phyloP scores from a whole-genome alignment of 1,140 invertebrate species.

The Subanguina moxae region DNA sequence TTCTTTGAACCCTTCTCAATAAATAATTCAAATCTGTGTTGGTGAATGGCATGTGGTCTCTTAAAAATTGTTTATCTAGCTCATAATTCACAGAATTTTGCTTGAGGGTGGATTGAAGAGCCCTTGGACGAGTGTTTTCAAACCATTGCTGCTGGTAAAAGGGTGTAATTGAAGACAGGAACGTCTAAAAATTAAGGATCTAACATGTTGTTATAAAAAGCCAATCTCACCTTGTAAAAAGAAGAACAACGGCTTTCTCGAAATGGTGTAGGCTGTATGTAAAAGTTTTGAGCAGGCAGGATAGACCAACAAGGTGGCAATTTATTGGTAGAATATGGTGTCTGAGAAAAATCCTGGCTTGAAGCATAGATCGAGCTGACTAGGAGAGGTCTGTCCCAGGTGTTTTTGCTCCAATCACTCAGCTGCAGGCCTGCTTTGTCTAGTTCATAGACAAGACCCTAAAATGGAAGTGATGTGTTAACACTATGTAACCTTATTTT shows the following conservation, averaged over 20 bases:
- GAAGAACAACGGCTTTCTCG: not conserved
- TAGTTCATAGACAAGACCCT: not conserved
- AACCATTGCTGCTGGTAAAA: not conserved
- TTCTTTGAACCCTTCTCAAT: not conserved
- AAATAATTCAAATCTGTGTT: constrained; percentile 1
- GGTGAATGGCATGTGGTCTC: not conserved
- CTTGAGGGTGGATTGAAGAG: not conserved
- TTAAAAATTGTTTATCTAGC: not conserved
- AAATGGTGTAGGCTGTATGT: not conserved
- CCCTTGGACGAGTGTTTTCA: not conserved
- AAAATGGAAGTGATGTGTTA: not conserved
- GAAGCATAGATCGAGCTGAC: not conserved
- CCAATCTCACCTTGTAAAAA: not conserved
- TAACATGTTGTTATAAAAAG: not conserved
- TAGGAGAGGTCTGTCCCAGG: not conserved
- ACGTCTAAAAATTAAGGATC: not conserved
- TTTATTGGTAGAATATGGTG: not conserved
- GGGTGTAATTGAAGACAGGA: not conserved
- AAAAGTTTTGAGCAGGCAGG: not conserved
- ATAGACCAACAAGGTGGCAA: not conserved
- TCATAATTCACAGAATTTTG: not conserved
- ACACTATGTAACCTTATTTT: too few relatives aligned
- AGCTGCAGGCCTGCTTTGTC: not conserved
- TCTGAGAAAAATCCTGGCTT: not conserved
- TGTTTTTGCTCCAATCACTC: not conserved